Percentiles rank a stretch among this genome's conserved stretches.
Conservation (phyloP, 2,797 vertebrate species). For the Leptoclinus maculatus region DNA sequence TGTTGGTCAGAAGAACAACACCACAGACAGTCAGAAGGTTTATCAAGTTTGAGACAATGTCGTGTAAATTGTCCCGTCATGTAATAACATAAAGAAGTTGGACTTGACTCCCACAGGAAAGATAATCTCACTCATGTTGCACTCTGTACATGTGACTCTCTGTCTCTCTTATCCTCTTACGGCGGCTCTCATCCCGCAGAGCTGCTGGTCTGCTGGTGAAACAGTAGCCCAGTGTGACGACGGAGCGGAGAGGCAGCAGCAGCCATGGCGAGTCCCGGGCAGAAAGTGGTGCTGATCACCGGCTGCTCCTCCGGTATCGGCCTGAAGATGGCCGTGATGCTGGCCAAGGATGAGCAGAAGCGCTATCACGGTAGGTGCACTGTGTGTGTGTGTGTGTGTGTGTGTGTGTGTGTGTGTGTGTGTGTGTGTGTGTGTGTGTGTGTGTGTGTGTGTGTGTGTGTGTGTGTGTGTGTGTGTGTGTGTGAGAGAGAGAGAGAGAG, state of each 20-base stretch:
- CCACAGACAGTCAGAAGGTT: neutral
- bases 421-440: conserved; percentile 8
- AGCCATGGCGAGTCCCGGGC: conserved; percentile 79
- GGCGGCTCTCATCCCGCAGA: conserved; percentile 49
- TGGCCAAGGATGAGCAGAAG: conserved; percentile 87
- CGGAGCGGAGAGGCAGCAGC: conserved; percentile 2
- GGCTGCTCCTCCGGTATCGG: conserved; percentile 93
- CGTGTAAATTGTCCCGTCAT: neutral
- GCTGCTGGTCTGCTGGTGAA: conserved; percentile 1
- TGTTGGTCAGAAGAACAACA: neutral
- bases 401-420: neutral
- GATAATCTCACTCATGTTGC: conserved; percentile 57
- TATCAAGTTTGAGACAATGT: neutral
- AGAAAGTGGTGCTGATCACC: conserved; percentile 90
- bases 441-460: conserved; percentile 3
- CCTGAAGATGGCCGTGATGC: conserved; percentile 86
- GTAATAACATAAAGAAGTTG: neutral
- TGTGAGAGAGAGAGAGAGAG: neutral
- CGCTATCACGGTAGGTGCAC: conserved; percentile 85
- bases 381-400: neutral
- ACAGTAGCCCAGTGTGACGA: neutral
- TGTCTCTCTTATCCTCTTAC: conserved; percentile 76
- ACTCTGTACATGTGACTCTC: conserved; percentile 64
- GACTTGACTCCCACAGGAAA: neutral
- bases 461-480: neutral